phyloP scores from a whole-genome alignment of 2,888 invertebrate genomes.

The Euplagia quadripunctaria region DNA sequence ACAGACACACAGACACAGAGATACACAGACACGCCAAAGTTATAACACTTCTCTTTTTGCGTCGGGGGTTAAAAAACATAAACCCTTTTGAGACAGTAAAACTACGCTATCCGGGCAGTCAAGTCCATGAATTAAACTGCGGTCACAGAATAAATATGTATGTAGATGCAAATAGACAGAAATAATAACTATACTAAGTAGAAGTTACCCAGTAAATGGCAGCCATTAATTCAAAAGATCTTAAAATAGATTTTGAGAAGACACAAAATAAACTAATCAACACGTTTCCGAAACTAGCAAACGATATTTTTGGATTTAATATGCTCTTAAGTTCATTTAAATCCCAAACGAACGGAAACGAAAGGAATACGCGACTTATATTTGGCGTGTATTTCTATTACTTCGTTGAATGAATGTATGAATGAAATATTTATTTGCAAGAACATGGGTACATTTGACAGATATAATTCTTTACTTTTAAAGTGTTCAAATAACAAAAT shows the following conservation, averaged over 20 bases:
- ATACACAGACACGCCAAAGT: too few relatives aligned
- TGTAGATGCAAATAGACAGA: too few relatives aligned
- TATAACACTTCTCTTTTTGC: too few relatives aligned
- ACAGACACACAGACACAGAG: too few relatives aligned
- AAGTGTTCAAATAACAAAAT: too few relatives aligned
- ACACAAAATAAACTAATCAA: conserved; percentile 16
- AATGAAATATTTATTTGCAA: too few relatives aligned
- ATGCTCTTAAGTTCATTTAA: conserved; percentile 18
- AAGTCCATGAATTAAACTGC: neutral
- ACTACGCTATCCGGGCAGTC: neutral
- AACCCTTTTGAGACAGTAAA: neutral
- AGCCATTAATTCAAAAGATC: neutral
- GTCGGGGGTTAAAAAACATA: too few relatives aligned
- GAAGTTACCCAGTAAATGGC: neutral
- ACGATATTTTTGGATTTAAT: conserved; percentile 16
- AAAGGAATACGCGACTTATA: neutral
- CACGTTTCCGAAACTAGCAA: conserved; percentile 13
- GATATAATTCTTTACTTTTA: too few relatives aligned
- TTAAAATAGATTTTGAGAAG: conserved; percentile 1
- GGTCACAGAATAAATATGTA: too few relatives aligned
- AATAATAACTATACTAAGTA: neutral
- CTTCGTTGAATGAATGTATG: too few relatives aligned
- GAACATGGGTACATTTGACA: too few relatives aligned
- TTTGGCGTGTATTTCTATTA: neutral
- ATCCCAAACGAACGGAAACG: conserved; percentile 13